Evolutionary conservation across 2,797 vertebrate species (phyloP).

Genomic region (Taenioides sp.): DNA sequence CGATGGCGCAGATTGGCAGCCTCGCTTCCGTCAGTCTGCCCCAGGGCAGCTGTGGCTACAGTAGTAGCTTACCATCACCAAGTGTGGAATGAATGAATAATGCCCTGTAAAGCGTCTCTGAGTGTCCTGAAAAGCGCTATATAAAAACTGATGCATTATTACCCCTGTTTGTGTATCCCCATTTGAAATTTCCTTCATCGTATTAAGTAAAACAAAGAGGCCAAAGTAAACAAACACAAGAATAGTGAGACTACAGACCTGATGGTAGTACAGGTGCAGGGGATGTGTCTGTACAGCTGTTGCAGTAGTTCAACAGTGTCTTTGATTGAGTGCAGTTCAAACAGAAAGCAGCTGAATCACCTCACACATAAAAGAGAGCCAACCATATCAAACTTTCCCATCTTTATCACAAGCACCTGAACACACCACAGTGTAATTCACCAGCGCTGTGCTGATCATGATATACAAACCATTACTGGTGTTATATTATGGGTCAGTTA

Average conservation of each 20-base stretch:
- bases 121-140: no score
- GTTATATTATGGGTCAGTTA: neutral
- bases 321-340: conserved; percentile 68
- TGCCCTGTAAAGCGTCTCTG: no score
- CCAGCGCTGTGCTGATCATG: neutral
- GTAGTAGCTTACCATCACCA: no score
- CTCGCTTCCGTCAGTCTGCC: no score
- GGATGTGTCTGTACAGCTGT: conserved; percentile 58
- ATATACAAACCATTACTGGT: conserved; percentile 8
- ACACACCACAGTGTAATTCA: conserved; percentile 18
- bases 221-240: conserved; percentile 4
- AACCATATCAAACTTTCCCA: conserved; percentile 60
- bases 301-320: conserved; percentile 54
- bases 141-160: no score
- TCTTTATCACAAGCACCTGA: conserved; percentile 26
- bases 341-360: conserved; percentile 66
- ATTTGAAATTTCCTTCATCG: neutral
- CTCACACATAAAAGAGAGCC: conserved; percentile 61
- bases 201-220: conserved; percentile 24
- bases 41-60: no score
- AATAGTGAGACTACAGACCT: neutral
- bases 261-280: conserved; percentile 31
- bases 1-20: no score
- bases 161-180: neutral
- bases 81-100: no score